phyloP scores from a whole-genome alignment of 2,113 vertebrate species.

The Scolopax mira region DNA sequence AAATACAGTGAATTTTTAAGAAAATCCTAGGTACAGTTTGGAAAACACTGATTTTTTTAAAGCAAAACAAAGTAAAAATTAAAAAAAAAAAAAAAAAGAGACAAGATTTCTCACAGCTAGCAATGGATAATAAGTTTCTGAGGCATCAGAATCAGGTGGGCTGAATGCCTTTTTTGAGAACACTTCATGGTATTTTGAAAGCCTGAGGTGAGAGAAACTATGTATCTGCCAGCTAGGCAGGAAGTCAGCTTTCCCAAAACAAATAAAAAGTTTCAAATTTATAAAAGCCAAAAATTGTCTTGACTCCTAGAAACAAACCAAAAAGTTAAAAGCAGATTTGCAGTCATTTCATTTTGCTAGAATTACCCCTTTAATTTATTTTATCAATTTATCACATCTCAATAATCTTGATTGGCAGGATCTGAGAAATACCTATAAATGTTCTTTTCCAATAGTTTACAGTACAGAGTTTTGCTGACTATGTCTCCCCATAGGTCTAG shows the following conservation, averaged over 20 bases:
- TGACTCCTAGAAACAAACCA: neutral
- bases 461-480: neutral
- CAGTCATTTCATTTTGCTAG: neutral
- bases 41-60: neutral
- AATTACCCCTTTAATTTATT: neutral
- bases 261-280: neutral
- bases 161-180: neutral
- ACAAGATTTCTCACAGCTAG: neutral
- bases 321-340: neutral
- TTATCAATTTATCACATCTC: neutral
- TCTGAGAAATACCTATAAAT: neutral
- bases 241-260: neutral
- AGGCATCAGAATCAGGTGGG: neutral
- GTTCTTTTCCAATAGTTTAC: neutral
- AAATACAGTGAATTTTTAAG: neutral
- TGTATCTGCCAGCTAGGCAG: neutral
- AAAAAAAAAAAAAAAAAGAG: neutral
- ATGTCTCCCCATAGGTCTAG: neutral
- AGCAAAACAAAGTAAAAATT: too few relatives aligned
- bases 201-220: neutral
- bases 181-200: neutral
- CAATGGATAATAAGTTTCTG: neutral
- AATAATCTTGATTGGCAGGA: neutral
- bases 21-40: neutral
- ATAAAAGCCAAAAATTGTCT: neutral